Conservation (phyloP, 2,797 vertebrate genomes). For the Smutsia temminckii region DNA sequence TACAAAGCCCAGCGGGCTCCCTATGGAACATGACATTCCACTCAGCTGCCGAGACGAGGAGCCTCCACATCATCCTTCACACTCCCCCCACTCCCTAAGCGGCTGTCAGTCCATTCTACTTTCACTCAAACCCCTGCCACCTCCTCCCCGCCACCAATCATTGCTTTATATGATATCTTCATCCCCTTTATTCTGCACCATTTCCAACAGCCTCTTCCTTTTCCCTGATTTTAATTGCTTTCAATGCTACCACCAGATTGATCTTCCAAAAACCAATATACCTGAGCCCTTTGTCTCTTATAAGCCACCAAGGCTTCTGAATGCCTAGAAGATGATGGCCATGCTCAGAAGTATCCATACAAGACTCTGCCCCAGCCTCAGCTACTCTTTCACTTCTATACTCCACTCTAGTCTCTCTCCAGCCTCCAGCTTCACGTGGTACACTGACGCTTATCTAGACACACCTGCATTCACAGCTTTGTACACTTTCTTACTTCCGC, state of each 20-base stretch:
- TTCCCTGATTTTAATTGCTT: not conserved
- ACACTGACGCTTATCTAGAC: not conserved
- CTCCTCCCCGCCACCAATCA: not conserved
- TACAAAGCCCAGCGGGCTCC: not conserved
- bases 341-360: not conserved
- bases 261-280: not conserved
- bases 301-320: not conserved
- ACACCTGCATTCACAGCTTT: not conserved
- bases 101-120: too few species aligned
- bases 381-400: not conserved
- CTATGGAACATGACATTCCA: fast-evolving
- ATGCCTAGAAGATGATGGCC: not conserved
- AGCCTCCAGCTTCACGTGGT: not conserved
- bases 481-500: not conserved
- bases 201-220: not conserved
- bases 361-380: not conserved
- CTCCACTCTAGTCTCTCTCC: not conserved
- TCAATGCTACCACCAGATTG: not conserved
- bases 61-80: not conserved
- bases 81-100: not conserved
- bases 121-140: not conserved
- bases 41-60: not conserved
- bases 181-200: not conserved
- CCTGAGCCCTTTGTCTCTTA: not conserved
- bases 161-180: not conserved